Percentiles rank a stretch among this genome's conserved stretches.
phyloP scores from a whole-genome alignment of 2,113 vertebrate genomes.

The Ptychochromis oligacanthus region DNA sequence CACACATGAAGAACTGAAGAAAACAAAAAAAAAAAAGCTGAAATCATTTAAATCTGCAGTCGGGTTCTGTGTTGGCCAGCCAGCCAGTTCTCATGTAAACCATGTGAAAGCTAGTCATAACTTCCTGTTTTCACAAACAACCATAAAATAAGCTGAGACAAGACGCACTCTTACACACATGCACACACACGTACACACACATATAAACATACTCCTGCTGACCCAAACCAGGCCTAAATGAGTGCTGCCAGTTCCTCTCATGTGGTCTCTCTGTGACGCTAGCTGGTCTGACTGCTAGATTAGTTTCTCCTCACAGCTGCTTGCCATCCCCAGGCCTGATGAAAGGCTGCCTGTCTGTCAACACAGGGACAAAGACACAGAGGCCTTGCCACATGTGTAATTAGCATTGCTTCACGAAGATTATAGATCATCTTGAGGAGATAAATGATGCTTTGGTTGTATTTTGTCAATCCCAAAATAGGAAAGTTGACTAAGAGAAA shows the following conservation, averaged over 20 bases:
- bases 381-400: slow-evolving; percentile 69
- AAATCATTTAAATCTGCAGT: slow-evolving; percentile 44
- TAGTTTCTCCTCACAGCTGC: slow-evolving; percentile 73
- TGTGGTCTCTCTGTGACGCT: slow-evolving; percentile 73
- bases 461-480: slow-evolving; percentile 62
- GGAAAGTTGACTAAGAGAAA: slow-evolving; percentile 54
- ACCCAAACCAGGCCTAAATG: slow-evolving; percentile 70
- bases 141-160: slow-evolving; percentile 61
- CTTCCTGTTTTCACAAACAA: slow-evolving; percentile 78
- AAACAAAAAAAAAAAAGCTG: neutral
- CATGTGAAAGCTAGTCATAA: slow-evolving; percentile 72
- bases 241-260: slow-evolving; percentile 66
- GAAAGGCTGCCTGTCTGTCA: slow-evolving; percentile 72
- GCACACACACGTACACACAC: slow-evolving; percentile 24
- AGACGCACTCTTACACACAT: slow-evolving; percentile 33
- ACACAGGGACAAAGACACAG: slow-evolving; percentile 56
- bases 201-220: slow-evolving; percentile 59
- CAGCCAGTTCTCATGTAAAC: slow-evolving; percentile 59
- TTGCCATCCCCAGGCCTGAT: slow-evolving; percentile 71
- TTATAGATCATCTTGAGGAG: slow-evolving; percentile 62
- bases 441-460: slow-evolving; percentile 56
- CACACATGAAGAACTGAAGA: neutral
- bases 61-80: slow-evolving; percentile 28
- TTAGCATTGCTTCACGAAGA: slow-evolving; percentile 68
- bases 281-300: slow-evolving; percentile 60